Conservation (phyloP, 2,797 vertebrate genomes). For the Hyperoplus lanceolatus region DNA sequence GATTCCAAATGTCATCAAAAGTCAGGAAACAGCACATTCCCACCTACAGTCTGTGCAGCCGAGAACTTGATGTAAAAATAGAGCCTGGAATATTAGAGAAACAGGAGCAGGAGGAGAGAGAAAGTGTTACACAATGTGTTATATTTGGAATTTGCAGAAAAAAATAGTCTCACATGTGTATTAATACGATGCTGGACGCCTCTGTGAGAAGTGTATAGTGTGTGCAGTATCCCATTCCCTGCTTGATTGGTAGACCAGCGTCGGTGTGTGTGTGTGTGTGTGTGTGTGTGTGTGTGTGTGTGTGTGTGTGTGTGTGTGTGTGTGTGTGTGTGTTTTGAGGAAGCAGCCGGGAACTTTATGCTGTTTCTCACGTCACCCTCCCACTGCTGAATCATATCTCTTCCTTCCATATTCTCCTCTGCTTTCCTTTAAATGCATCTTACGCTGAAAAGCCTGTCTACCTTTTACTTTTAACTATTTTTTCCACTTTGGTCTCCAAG, state of each 20-base stretch:
- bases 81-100: constrained; percentile 19
- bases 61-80: constrained; percentile 5
- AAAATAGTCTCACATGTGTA: constrained; percentile 39
- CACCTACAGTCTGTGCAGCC: constrained; percentile 1
- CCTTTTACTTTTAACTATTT: constrained; percentile 14
- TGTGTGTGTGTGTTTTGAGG: constrained; percentile 21
- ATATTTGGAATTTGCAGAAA: constrained; percentile 52
- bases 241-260: constrained; percentile 38
- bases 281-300: constrained; percentile 24
- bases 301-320: constrained; percentile 23
- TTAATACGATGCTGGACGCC: constrained; percentile 54
- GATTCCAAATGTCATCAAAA: constrained; percentile 35
- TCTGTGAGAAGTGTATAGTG: constrained; percentile 30
- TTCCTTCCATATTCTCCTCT: constrained; percentile 43
- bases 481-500: not conserved
- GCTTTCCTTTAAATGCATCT: constrained; percentile 45
- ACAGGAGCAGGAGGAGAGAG: constrained; percentile 23
- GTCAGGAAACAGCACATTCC: constrained; percentile 7
- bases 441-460: constrained; percentile 36
- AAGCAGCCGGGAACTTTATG: constrained; percentile 28
- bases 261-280: constrained; percentile 5
- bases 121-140: constrained; percentile 55
- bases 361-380: constrained; percentile 38
- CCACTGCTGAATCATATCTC: constrained; percentile 63
- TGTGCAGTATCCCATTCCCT: constrained; percentile 38